Evolutionary conservation across 2,797 vertebrate genomes (phyloP).

Genomic region (Acanthornis magna): DNA sequence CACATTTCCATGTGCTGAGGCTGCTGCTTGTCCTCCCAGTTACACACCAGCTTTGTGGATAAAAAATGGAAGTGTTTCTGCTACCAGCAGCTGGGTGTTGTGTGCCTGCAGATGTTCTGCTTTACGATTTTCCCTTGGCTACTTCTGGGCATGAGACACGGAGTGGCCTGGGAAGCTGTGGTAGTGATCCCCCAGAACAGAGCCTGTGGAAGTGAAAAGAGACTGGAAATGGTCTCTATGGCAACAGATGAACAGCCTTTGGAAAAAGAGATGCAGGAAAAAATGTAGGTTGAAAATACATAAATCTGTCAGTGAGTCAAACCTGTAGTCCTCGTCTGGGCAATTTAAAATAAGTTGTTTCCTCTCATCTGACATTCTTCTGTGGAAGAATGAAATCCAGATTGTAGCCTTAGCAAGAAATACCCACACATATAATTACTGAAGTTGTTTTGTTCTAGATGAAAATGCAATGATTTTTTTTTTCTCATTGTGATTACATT

Average conservation of each 20-base stretch:
- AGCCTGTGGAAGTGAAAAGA: not conserved
- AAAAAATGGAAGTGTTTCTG: not conserved
- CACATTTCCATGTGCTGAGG: not conserved
- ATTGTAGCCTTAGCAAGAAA: not conserved
- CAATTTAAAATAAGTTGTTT: constrained; percentile 47
- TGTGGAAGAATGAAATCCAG: constrained; percentile 5
- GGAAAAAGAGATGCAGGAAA: not conserved
- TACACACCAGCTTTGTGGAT: not conserved
- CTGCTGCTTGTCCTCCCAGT: not conserved
- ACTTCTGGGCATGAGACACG: not conserved
- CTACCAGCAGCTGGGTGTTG: not conserved
- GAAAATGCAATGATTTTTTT: not conserved
- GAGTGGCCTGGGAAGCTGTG: not conserved
- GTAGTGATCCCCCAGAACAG: not conserved
- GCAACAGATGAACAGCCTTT: constrained; percentile 52
- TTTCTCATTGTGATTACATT: not conserved
- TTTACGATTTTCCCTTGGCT: not conserved
- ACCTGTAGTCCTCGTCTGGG: not conserved
- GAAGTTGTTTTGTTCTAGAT: not conserved
- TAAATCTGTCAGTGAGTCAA: constrained; percentile 13
- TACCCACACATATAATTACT: not conserved
- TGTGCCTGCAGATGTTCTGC: not conserved
- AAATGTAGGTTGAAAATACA: constrained; percentile 28
- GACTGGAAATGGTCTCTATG: constrained; percentile 48
- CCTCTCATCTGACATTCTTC: constrained; percentile 21